Conservation (phyloP, 2,888 invertebrate species). For the Clanis bilineata region DNA sequence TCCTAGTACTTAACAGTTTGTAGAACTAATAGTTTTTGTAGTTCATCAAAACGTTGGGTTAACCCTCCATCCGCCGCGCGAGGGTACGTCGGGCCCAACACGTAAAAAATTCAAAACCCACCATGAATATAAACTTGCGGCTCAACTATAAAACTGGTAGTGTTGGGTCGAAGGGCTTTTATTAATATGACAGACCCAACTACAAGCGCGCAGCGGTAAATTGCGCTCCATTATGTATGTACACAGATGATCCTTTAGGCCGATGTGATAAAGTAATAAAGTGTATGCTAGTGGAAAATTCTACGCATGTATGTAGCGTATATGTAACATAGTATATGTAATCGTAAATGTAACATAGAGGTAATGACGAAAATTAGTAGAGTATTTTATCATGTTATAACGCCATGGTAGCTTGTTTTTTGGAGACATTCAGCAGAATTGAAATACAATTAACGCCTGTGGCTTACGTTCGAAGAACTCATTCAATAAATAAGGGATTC, state of each 20-base stretch:
- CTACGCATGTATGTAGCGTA: neutral
- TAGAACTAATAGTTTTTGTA: neutral
- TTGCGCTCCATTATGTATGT: neutral
- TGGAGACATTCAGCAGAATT: too few relatives aligned
- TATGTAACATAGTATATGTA: too few relatives aligned
- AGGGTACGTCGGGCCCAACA: constrained; percentile 39
- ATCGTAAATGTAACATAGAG: too few relatives aligned
- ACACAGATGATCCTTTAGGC: constrained; percentile 5
- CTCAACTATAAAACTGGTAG: constrained; percentile 51
- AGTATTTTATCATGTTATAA: too few relatives aligned
- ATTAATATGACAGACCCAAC: constrained; percentile 34
- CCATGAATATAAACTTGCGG: constrained; percentile 64
- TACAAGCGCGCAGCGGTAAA: constrained; percentile 32
- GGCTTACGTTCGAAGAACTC: too few relatives aligned
- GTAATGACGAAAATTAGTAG: too few relatives aligned
- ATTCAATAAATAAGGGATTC: too few relatives aligned
- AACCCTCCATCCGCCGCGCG: constrained; percentile 20
- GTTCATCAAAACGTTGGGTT: neutral
- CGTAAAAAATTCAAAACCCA: constrained; percentile 67
- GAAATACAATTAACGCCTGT: too few relatives aligned
- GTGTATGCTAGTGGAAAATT: neutral
- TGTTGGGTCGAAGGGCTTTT: constrained; percentile 44
- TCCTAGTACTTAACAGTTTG: too few relatives aligned
- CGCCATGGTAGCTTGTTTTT: too few relatives aligned
- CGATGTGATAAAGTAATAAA: constrained; percentile 1